Base-by-base conservation (phyloP, 2,888 invertebrate genomes). In the Antheraea assamensis region DNA sequence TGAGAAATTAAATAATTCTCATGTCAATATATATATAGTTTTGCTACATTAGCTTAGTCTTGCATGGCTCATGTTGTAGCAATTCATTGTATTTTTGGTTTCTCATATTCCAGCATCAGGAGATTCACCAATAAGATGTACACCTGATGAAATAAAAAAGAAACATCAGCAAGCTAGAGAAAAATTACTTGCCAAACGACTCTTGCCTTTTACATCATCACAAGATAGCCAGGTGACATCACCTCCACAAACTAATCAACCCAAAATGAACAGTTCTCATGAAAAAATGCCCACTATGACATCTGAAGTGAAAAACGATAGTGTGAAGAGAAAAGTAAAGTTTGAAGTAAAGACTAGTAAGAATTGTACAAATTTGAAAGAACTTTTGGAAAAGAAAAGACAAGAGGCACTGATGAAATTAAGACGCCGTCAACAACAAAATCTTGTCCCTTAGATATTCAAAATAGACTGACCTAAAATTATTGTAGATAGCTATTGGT, bases 141-240 rank as follows among this genome's bases (percentile, higher is more conserved):
- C 95, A 31, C 94, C 95, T 58, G 95, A 95, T 76, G 96, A 96
- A 88, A 96, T 96, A 72, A 95, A 96, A 83, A 95, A 89, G 81
- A 96, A 96, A 80, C 94, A 95, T 76, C 87, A 93, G 76, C 94
- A 95, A 80, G 96, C 96, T 2, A 90, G 95, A 84, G 96, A 95
- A 81, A 96, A 93, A 82, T 88, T 96, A 24, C 86, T 95, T 78
- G 95, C 95, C 1, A 96, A 95, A 84, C 87, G 92, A 72, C 87
- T 88, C 15, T 78, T 94, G 24, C 93, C 94, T 13, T 94, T 93
- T 74, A 93, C 93, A 72, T 79, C 86, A 72, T 80, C 89, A 75
- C 90, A 90, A 75, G 82, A 83, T 68, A 77, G 79, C 19, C 82
- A 81, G 55, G 35, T n/a, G 35, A 35, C n/a, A 35, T 72, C 75